Percentiles rank a stretch among this genome's conserved stretches.
These are phyloP conservation scores for Probosciger aterrimus DNA, from an alignment of 2,113 vertebrate genomes.

Conservation along the genomic window DNA sequence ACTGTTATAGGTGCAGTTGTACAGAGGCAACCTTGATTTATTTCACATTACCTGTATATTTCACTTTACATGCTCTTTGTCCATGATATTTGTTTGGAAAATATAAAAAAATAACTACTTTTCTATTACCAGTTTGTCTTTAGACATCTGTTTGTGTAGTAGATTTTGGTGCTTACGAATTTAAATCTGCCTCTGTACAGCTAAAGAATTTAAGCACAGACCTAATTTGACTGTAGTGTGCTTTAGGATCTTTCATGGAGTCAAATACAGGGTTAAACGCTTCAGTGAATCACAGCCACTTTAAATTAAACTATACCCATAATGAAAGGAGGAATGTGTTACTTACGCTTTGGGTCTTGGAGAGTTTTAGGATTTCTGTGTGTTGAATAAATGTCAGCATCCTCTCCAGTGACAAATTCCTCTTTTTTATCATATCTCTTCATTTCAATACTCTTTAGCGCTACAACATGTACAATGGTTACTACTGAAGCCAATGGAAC, in stretches of 20 bases:
- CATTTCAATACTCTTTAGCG: neutral
- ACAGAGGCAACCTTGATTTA: neutral
- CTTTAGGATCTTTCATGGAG: neutral
- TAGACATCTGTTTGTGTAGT: neutral
- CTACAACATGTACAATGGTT: neutral
- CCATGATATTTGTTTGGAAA: neutral
- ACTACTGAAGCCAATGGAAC: neutral
- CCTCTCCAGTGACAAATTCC: neutral
- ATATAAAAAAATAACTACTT: neutral
- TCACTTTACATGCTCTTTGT: neutral
- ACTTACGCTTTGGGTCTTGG: neutral
- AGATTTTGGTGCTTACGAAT: neutral
- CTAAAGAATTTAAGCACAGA: neutral
- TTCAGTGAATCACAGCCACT: neutral
- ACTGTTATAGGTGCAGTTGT: neutral
- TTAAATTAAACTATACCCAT: neutral
- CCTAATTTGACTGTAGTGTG: neutral
- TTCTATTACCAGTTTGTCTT: neutral
- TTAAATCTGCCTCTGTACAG: neutral
- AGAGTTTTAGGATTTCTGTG: neutral
- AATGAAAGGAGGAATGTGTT: neutral
- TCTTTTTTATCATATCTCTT: neutral
- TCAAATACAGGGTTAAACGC: neutral
- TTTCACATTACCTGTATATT: neutral
- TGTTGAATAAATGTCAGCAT: neutral